Evolutionary conservation across 1,140 invertebrate genomes (phyloP).

Genomic region (Vollenhovia emeryi): DNA sequence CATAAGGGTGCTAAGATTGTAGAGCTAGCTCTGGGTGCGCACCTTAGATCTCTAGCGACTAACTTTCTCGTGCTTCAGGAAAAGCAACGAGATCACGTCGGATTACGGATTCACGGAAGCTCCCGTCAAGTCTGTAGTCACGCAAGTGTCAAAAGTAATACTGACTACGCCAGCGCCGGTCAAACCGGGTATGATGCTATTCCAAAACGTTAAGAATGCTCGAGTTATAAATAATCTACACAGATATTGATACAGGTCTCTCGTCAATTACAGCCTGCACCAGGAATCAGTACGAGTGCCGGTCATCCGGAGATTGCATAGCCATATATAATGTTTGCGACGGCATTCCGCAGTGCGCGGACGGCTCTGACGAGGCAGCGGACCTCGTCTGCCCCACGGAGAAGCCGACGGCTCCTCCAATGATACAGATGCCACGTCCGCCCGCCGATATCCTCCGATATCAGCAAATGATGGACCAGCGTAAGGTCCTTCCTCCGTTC

Average conservation of each 20-base stretch:
- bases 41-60: conserved; percentile 14
- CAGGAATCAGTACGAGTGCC: conserved; percentile 95
- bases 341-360: conserved; percentile 96
- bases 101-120: conserved; percentile 78
- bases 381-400: conserved; percentile 91
- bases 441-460: conserved; percentile 73
- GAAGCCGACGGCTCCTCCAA: conserved; percentile 76
- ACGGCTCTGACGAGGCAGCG: conserved; percentile 95
- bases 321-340: conserved; percentile 98
- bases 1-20: too few species aligned
- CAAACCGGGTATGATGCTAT: conserved; percentile 70
- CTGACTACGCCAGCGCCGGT: conserved; percentile 72
- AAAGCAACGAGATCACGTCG: conserved; percentile 65
- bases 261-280: conserved; percentile 86
- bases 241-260: conserved; percentile 34
- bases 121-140: conserved; percentile 61
- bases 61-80: conserved; percentile 57
- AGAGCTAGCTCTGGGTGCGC: too few species aligned
- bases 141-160: conserved; percentile 70
- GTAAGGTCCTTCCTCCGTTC: conserved; percentile 69
- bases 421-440: conserved; percentile 70
- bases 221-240: conserved; percentile 10
- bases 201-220: neutral
- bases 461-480: conserved; percentile 78
- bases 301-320: conserved; percentile 95